Evolutionary conservation across 2,797 vertebrate species (phyloP).

Genomic region (Linurgus olivaceus): DNA sequence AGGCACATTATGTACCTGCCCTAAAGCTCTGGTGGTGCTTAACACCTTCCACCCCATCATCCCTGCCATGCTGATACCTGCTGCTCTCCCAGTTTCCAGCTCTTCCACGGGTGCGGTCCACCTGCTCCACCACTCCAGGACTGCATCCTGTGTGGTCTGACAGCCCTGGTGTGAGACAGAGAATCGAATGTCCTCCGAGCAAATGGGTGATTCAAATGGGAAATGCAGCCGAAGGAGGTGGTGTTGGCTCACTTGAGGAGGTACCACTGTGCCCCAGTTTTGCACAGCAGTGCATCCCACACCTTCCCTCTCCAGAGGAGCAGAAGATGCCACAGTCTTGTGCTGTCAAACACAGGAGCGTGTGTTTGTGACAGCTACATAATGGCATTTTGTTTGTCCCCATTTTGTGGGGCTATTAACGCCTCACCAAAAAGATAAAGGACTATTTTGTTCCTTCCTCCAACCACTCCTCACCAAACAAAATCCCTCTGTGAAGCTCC

Average conservation of each 20-base stretch:
- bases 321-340: neutral
- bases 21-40: neutral
- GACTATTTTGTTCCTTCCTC: neutral
- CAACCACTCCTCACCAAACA: neutral
- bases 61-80: neutral
- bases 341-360: neutral
- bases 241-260: neutral
- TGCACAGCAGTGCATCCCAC: neutral
- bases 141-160: neutral
- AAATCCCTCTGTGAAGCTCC: neutral
- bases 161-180: neutral
- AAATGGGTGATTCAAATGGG: neutral
- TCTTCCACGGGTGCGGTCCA: neutral
- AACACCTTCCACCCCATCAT: neutral
- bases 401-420: neutral
- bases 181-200: neutral
- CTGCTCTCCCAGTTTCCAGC: neutral
- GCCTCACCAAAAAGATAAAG: neutral
- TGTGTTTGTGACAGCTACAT: constrained; percentile 17
- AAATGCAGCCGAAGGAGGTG: neutral
- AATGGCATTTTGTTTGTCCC: neutral
- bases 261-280: neutral
- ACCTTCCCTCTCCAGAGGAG: neutral
- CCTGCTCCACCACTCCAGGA: neutral
- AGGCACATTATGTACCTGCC: neutral